These are phyloP conservation scores for Mustela lutreola DNA, from an alignment of 2,113 vertebrate genomes.

Conservation along the genomic window DNA sequence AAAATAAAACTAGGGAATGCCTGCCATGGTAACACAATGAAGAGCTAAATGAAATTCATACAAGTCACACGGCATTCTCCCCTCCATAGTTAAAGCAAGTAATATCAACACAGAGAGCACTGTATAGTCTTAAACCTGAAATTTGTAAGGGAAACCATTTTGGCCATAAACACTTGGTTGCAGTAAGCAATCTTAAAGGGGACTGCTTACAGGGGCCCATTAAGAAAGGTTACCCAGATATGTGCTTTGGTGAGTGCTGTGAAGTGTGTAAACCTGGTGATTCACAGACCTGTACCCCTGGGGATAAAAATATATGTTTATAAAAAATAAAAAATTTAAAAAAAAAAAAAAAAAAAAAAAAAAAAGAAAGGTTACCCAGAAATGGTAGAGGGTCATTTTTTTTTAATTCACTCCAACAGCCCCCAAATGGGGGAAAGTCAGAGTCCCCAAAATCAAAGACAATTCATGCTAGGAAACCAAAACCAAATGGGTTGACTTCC, in stretches of 20 bases:
- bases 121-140: background rate
- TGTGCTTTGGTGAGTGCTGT: too few relatives aligned
- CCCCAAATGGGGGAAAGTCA: background rate
- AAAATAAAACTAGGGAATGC: background rate
- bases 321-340: too few relatives aligned
- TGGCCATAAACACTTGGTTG: background rate
- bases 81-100: background rate
- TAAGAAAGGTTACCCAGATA: background rate
- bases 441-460: slow-evolving; percentile 12
- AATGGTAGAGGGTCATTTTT: background rate
- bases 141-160: slow-evolving; percentile 14
- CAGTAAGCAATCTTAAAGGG: background rate
- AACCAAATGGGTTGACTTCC: background rate
- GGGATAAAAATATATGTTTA: too few relatives aligned
- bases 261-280: too few relatives aligned
- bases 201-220: background rate
- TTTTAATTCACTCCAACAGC: background rate
- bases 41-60: background rate
- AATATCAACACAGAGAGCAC: background rate
- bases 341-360: too few relatives aligned
- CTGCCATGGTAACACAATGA: background rate
- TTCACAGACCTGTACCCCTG: too few relatives aligned
- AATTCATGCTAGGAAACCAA: slow-evolving; percentile 36
- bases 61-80: background rate
- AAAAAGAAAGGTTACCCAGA: background rate